Evolutionary conservation across 2,888 invertebrate species (phyloP).

Genomic region (Amblyjoppa fuscipennis): DNA sequence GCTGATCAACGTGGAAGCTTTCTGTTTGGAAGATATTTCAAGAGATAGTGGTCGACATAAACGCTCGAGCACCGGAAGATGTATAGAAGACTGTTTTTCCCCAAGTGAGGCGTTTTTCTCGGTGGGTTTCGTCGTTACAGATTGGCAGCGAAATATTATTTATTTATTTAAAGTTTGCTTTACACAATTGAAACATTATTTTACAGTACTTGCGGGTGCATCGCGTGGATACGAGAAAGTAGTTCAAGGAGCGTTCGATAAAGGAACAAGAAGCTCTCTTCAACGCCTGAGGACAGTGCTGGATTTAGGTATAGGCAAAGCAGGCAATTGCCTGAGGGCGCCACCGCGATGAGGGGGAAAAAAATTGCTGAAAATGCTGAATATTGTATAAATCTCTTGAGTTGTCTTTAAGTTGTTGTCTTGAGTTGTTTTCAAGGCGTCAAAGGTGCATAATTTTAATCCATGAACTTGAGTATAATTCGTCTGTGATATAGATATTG

Average conservation of each 20-base stretch:
- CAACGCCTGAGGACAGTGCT: not conserved
- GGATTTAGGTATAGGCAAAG: too few species aligned
- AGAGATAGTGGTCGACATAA: constrained; percentile 85
- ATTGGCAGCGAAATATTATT: not conserved
- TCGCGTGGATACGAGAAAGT: constrained; percentile 73
- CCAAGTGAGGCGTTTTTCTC: constrained; percentile 55
- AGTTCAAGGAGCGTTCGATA: constrained; percentile 70
- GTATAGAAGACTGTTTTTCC: constrained; percentile 73
- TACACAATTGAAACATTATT: constrained; percentile 7
- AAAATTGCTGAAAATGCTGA: too few species aligned
- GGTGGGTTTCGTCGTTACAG: constrained; percentile 62
- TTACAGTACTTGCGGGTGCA: constrained; percentile 76
- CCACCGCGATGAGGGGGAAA: too few species aligned
- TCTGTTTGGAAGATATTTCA: constrained; percentile 82
- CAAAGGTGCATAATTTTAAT: too few species aligned
- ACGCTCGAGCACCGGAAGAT: constrained; percentile 79
- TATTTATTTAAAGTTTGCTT: constrained; percentile 72
- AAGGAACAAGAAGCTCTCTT: constrained; percentile 69
- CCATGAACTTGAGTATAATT: too few species aligned
- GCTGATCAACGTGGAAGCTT: constrained; percentile 79
- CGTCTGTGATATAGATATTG: too few species aligned
- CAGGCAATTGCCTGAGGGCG: too few species aligned
- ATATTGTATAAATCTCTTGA: too few species aligned
- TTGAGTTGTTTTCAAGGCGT: too few species aligned
- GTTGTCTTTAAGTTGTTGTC: too few species aligned